A percentile compares a stretch with the other conserved stretches of the same genome.
phyloP scores from a whole-genome alignment of 2,797 vertebrate species.

The Dicrostonyx torquatus region DNA sequence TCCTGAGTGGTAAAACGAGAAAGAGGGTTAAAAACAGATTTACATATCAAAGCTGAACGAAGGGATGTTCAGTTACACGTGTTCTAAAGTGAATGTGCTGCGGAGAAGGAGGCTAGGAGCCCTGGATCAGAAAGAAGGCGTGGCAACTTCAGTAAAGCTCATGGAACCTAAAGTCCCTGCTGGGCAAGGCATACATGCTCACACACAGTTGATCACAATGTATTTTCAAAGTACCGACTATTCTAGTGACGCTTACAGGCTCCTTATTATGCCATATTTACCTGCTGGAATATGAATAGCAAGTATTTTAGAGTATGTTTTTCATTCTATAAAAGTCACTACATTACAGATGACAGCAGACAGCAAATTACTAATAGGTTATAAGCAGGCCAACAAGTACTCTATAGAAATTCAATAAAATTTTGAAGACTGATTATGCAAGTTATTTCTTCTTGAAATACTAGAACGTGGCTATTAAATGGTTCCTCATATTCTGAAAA shows the following conservation, averaged over 20 bases:
- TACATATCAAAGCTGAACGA: neutral
- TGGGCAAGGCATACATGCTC: neutral
- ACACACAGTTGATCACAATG: neutral
- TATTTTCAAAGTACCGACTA: neutral
- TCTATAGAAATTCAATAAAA: neutral
- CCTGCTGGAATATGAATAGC: neutral
- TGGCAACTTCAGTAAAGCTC: neutral
- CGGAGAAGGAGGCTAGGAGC: neutral
- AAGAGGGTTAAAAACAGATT: neutral
- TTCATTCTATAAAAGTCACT: slow-evolving; percentile 4
- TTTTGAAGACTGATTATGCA: slow-evolving; percentile 15
- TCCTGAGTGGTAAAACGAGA: neutral
- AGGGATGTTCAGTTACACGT: neutral
- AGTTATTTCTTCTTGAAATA: neutral
- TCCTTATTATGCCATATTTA: neutral
- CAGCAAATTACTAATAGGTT: slow-evolving; percentile 1
- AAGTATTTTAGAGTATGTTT: slow-evolving; percentile 23
- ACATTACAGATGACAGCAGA: neutral
- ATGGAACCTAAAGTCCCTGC: neutral
- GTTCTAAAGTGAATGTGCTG: slow-evolving; percentile 21
- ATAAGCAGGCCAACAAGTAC: neutral
- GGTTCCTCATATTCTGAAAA: neutral
- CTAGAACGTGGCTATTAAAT: neutral
- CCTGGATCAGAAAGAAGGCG: neutral
- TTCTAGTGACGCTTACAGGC: neutral